Evolutionary conservation across 1,140 invertebrate species (phyloP).

Genomic region (Artemia franciscana): DNA sequence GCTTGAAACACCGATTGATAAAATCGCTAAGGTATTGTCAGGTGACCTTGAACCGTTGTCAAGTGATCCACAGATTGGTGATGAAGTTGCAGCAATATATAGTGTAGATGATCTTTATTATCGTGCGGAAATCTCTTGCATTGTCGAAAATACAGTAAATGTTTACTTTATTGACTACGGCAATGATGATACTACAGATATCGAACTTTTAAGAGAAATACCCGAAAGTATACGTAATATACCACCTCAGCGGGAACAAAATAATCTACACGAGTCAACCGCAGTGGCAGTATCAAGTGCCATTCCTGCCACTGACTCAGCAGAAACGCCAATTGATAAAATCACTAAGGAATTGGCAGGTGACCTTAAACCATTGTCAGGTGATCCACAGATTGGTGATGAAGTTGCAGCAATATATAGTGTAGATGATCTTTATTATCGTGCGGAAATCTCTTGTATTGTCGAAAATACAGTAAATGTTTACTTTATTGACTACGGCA

Average conservation of each 20-base stretch:
- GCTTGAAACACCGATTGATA: background rate
- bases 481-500: slow-evolving; percentile 60
- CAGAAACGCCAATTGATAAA: background rate
- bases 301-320: background rate
- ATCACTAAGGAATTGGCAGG: background rate
- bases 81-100: slow-evolving; percentile 19
- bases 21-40: background rate
- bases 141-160: slow-evolving; percentile 35
- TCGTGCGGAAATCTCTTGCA: slow-evolving; percentile 43
- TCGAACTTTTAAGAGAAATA: slow-evolving; percentile 27
- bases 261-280: background rate
- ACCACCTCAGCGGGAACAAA: background rate
- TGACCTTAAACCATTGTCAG: background rate
- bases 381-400: background rate
- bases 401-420: slow-evolving; percentile 23
- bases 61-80: background rate
- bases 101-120: slow-evolving; percentile 50
- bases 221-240: background rate
- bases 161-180: slow-evolving; percentile 63
- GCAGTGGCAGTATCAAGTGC: too few species aligned
- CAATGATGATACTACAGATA: slow-evolving; percentile 24
- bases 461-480: slow-evolving; percentile 40
- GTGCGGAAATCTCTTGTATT: slow-evolving; percentile 43
- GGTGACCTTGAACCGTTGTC: background rate
- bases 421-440: slow-evolving; percentile 48